Evolutionary conservation across 1,140 invertebrate species (phyloP).

Genomic region (Trichonephila clavata): DNA sequence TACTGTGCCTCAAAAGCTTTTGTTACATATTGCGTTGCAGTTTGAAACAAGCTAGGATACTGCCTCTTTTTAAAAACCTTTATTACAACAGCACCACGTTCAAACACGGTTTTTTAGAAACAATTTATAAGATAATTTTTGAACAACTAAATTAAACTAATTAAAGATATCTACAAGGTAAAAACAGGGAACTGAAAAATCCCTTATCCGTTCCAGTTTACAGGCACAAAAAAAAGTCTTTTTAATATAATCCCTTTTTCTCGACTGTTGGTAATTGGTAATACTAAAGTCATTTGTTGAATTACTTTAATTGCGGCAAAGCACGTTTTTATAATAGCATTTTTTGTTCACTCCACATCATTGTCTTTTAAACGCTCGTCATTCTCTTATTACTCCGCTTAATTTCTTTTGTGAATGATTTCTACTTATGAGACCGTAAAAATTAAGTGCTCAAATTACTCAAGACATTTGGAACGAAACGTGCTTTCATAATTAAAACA

Average conservation of each 20-base stretch:
- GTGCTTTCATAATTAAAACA: background rate
- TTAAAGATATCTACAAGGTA: background rate
- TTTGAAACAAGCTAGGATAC: too few species aligned
- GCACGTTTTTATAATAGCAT: background rate
- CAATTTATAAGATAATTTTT: too few species aligned
- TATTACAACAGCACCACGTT: too few species aligned
- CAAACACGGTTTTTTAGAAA: too few species aligned
- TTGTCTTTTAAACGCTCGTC: constrained; percentile 5
- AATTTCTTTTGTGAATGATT: background rate
- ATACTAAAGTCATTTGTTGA: background rate
- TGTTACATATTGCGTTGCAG: too few species aligned
- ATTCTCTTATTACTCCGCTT: background rate
- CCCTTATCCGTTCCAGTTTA: background rate
- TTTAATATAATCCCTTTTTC: background rate
- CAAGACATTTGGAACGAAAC: background rate
- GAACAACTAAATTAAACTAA: too few species aligned
- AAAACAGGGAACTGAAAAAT: background rate
- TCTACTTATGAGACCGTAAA: constrained; percentile 15
- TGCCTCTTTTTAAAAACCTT: too few species aligned
- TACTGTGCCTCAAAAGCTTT: too few species aligned
- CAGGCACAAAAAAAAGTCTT: background rate
- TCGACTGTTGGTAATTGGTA: background rate
- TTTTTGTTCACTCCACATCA: background rate
- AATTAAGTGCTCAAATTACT: background rate
- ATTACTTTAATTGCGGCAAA: background rate